Evolutionary conservation across 1,140 invertebrate genomes (phyloP), one percentile per base, ranked within the genome.

Genomic region (Drosophila sp.): DNA sequence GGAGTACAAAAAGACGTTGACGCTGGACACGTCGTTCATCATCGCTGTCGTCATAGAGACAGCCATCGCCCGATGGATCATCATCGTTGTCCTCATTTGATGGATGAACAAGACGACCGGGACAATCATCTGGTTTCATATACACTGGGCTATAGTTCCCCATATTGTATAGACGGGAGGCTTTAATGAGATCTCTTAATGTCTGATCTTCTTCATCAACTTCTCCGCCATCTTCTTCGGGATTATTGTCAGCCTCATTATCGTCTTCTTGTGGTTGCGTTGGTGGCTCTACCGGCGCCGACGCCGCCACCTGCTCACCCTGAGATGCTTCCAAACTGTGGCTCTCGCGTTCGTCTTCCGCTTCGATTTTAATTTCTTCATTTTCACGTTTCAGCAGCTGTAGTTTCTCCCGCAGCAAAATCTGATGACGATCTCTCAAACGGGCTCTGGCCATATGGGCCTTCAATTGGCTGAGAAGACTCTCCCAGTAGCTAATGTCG

Each of bases 401-500:
- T 66, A 99, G 93, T 93, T 99, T 99, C 80, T 96, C 94, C 47
- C 95, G 94, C n/a, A 99, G 93, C 92, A 98, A 97, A 70, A 97
- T 95, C 92, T 98, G 96, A 93, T 99, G 98, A 7, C 97, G 93
- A 93, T 99, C 98, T 69, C 97, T 93, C 1, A 99, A 93, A 40
- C 98, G 93, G 3, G 98, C 97, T 77, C 97, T 94, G 0, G 99
- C 98, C 95, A 98, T 98, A 92, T 99, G 97, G 4, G 98, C 98
- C 94, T 98, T 98, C 2, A 99, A 93, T 92, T 99, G 96, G 41
- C 97, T 97, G 6, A 99, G 93, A 54, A 99, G 92, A 55, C 96
- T 97, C 93, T 99, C 98, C 98, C 98, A 99, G 92, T 99, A 99
- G 57, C 97, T 97, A 71, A 99, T 96, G 93, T 99, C 98, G 47